These are phyloP conservation scores for Cyclophora albipunctata DNA, from an alignment of 2,888 invertebrate genomes.

Conservation along the genomic window DNA sequence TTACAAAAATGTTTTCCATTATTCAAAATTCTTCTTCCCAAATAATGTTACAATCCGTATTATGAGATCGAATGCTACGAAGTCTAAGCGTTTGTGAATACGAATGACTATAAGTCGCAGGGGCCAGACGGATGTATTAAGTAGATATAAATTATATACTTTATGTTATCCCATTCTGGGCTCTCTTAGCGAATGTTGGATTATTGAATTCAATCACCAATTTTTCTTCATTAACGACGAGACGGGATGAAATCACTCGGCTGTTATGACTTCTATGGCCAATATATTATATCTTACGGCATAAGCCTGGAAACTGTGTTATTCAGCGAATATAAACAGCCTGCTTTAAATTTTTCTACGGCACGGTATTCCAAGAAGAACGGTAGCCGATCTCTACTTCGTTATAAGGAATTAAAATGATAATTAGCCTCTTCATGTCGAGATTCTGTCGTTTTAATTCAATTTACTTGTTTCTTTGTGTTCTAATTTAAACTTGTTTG, in stretches of 20 bases:
- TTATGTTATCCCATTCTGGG: constrained; percentile 41
- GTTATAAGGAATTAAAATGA: constrained; percentile 52
- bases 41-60: no score
- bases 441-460: constrained; percentile 36
- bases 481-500: constrained; percentile 27
- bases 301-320: constrained; percentile 9
- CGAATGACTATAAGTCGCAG: constrained; percentile 44
- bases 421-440: constrained; percentile 43
- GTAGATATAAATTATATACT: constrained; percentile 38
- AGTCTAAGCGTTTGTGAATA: constrained; percentile 55
- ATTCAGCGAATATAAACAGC: constrained; percentile 34
- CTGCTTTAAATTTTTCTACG: constrained; percentile 32
- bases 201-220: constrained; percentile 46
- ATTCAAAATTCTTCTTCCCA: no score
- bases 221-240: constrained; percentile 41
- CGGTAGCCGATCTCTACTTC: constrained; percentile 45
- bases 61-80: constrained; percentile 8
- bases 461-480: constrained; percentile 25
- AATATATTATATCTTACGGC: constrained; percentile 25
- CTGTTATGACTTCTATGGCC: constrained; percentile 28
- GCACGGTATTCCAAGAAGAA: constrained; percentile 35
- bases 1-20: no score
- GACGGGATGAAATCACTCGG: constrained; percentile 22
- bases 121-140: constrained; percentile 43
- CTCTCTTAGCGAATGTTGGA: constrained; percentile 32